Evolutionary conservation across 53 echinoderm and acorn worm species (phyloP), one percentile per base, ranked within the genome.

Genomic region (Zoroaster sp.): DNA sequence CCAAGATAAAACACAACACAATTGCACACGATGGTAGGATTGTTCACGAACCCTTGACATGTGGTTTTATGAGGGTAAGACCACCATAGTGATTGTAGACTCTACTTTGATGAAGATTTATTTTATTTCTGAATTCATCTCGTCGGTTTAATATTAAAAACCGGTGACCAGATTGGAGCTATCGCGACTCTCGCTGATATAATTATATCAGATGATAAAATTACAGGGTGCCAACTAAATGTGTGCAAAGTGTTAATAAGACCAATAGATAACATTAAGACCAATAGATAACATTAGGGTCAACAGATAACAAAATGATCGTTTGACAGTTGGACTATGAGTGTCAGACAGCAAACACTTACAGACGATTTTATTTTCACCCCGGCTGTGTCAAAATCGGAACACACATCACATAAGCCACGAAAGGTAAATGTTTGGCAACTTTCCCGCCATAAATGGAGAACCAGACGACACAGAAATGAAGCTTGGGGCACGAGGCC

Each of bases 331-430:
- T 6, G 43, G 42, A 67, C 67, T 82, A 15, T 42, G 40, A 82
- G 82, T 82, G 82, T 82, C 66, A 44, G 44, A 43, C 82, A 42
- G 66, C 82, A 82, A 82, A 82, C 82, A 82, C 54, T 82, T 82
- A 67, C 38, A 25, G 42, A 14, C 43, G 68, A 82, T 82, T 44
- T 82, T 67, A 82, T 31, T 43, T 79, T 63, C 63, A 79, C 63
- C 79, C 23, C 63, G 2, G 21, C 41, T 42, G 82, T 82, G 82
- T 82, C 28, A 82, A 13, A 66, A 82, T 42, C 82, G 82, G 40
- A 82, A 66, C 68, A 59, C 23, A 23, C 65, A 65, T 82, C 66
- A 82, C 41, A 67, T 43, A 66, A 82, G 82, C 82, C 82, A 66
- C 82, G 82, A 66, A 82, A 67, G 66, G 82, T 82, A 40, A 82